Base-by-base conservation (phyloP, 2,797 vertebrate species). In the Knipowitschia caucasica region DNA sequence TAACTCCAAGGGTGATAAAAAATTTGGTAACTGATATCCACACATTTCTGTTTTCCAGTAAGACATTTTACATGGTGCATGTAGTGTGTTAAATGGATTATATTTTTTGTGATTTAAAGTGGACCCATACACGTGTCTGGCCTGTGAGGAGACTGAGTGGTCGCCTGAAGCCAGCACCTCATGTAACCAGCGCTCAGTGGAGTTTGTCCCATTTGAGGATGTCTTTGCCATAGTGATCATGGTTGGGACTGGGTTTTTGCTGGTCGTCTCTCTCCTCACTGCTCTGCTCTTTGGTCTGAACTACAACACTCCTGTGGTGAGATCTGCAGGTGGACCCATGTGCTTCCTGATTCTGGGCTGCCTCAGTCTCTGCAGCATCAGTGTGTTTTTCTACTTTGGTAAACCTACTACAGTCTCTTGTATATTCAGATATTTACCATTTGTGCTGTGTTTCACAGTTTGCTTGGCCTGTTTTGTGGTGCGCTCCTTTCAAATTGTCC, bases 341-440 rank as follows among this genome's bases (percentile, higher is more conserved):
- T 94, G 92, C 68, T 92, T 94, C 69, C 75, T 93, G 21, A 93
- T 93, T 88, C 69, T 96, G 50, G 80, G 71, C 4, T 86, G 91
- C 26, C 76, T 93, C 64, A 70, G 70, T 25, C 52, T 77, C 0
- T 78, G 75, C 11, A 76, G 80, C 54, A 8, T 85, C 14, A 91
- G 92, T 61, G 59, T 92, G 18, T 90, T 91, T 43, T 89, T 82
- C 75, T 85, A 85, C 64, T 89, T 94, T 0, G 92, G 82, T 25
- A 64, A 76, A 47, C 93, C 93, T 6, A 84, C 75, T 0, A 0
- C 2, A 31, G 9, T 10, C 0, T 9, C 8, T 0, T 94, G 94
- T 64, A 20, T 89, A 14, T 50, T 93, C 24, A 76, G 83, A 23
- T 58, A 69, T 14, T 60, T 82, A 0, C 66, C 91, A 7, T 94